Percentiles rank a stretch among this genome's conserved stretches.
phyloP scores from a whole-genome alignment of 2,113 vertebrate species.

The Aegypius monachus region DNA sequence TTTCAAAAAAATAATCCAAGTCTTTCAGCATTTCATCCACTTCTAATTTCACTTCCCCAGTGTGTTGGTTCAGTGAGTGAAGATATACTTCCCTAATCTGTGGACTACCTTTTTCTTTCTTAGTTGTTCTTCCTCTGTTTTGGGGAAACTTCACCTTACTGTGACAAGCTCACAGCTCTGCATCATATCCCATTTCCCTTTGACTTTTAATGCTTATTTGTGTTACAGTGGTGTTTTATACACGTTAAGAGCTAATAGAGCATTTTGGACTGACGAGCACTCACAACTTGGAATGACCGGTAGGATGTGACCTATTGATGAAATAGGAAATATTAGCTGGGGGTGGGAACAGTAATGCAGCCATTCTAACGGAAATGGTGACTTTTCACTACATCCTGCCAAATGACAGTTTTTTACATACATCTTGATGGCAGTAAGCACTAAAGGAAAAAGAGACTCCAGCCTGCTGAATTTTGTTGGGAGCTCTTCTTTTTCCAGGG shows the following conservation, averaged over 20 bases:
- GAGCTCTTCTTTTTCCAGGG: background rate
- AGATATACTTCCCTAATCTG: slow-evolving; percentile 16
- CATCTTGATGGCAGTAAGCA: background rate
- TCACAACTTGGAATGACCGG: background rate
- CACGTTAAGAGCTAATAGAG: background rate
- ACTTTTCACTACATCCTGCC: background rate
- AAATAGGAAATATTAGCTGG: slow-evolving; percentile 2
- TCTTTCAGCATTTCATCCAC: background rate
- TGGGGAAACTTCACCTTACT: background rate
- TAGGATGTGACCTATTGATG: background rate
- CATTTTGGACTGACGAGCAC: background rate
- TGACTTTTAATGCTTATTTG: background rate
- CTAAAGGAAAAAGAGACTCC: background rate
- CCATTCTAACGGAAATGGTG: background rate
- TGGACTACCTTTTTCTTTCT: slow-evolving; percentile 13
- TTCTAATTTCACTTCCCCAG: slow-evolving; percentile 38
- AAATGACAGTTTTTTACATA: background rate
- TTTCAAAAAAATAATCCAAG: background rate
- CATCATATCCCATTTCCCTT: background rate
- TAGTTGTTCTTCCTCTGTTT: slow-evolving; percentile 30
- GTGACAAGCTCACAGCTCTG: background rate
- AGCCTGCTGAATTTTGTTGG: background rate
- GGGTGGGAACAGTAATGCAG: background rate
- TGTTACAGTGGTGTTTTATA: background rate
- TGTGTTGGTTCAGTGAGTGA: background rate